A percentile compares a stretch with the other conserved stretches of the same genome.
Evolutionary conservation across 2,797 vertebrate species (phyloP).

Genomic region (Mormyrus hasselquistii): DNA sequence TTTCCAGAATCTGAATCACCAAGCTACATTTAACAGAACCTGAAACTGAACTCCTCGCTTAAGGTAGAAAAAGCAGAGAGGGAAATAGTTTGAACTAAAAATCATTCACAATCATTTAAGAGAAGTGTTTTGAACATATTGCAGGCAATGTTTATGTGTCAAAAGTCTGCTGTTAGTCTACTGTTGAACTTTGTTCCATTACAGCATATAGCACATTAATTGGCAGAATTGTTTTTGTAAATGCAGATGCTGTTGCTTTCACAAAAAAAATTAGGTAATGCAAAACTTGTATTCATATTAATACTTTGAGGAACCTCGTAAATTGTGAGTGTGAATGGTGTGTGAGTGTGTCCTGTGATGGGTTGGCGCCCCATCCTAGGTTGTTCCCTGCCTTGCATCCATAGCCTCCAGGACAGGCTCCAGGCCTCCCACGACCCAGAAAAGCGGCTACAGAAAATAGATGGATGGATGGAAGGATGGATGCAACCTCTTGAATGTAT

Average conservation of each 20-base stretch:
- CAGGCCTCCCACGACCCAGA: background rate
- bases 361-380: background rate
- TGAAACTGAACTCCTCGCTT: slow-evolving; percentile 22
- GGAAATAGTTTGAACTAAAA: slow-evolving; percentile 21
- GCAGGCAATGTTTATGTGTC: slow-evolving; percentile 10
- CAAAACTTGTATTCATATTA: background rate
- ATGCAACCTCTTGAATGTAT: background rate
- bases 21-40: slow-evolving; percentile 33
- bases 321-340: background rate
- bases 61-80: slow-evolving; percentile 22
- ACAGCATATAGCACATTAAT: background rate
- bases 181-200: background rate
- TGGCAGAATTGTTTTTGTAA: slow-evolving; percentile 4
- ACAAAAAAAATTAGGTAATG: background rate
- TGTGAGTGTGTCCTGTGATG: background rate
- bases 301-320: background rate
- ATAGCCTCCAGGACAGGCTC: background rate
- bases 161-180: background rate
- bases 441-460: background rate
- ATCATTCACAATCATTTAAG: slow-evolving; percentile 39
- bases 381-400: background rate
- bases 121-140: slow-evolving; percentile 14
- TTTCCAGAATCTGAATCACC: slow-evolving; percentile 29
- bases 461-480: background rate
- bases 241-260: background rate